These are phyloP conservation scores for Drosophila seguyi DNA, from an alignment of 1,140 invertebrate genomes.

Conservation along the genomic window DNA sequence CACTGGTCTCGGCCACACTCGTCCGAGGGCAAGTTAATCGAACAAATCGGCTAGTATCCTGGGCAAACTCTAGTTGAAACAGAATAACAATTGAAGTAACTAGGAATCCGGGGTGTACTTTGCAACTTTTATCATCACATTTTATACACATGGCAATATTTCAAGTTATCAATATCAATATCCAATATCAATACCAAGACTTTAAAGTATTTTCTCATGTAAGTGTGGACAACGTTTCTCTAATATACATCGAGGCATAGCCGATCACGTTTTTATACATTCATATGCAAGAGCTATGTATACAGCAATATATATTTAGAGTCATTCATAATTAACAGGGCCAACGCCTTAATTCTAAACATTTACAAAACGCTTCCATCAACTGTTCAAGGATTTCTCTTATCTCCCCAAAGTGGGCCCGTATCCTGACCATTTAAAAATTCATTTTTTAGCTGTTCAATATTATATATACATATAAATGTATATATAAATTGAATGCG, in stretches of 20 bases:
- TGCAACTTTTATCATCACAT: slow-evolving; percentile 23
- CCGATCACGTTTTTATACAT: slow-evolving; percentile 42
- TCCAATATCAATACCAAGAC: slow-evolving; percentile 18
- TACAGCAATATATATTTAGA: slow-evolving; percentile 36
- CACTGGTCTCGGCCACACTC: slow-evolving; percentile 6
- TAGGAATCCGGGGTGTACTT: slow-evolving; percentile 32
- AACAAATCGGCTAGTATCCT: slow-evolving; percentile 21
- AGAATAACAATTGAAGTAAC: slow-evolving; percentile 36
- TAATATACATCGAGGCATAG: slow-evolving; percentile 38
- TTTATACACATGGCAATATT: slow-evolving; percentile 23
- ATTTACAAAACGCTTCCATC: slow-evolving; percentile 53
- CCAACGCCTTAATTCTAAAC: slow-evolving; percentile 56
- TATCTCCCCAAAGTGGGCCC: slow-evolving; percentile 1
- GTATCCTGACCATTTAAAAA: not conserved
- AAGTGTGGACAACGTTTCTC: slow-evolving; percentile 48
- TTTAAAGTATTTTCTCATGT: slow-evolving; percentile 12
- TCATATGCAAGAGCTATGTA: slow-evolving; percentile 31
- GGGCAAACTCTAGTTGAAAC: slow-evolving; percentile 35
- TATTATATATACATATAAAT: not conserved
- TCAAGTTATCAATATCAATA: slow-evolving; percentile 21
- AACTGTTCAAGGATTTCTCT: slow-evolving; percentile 8
- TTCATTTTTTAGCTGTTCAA: not conserved
- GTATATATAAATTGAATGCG: not conserved
- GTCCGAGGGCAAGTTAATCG: not conserved
- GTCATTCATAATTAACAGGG: slow-evolving; percentile 41